Percentiles rank a stretch among this genome's conserved stretches.
phyloP scores from a whole-genome alignment of 2,797 vertebrate species.

The Anomalospiza imberbis region DNA sequence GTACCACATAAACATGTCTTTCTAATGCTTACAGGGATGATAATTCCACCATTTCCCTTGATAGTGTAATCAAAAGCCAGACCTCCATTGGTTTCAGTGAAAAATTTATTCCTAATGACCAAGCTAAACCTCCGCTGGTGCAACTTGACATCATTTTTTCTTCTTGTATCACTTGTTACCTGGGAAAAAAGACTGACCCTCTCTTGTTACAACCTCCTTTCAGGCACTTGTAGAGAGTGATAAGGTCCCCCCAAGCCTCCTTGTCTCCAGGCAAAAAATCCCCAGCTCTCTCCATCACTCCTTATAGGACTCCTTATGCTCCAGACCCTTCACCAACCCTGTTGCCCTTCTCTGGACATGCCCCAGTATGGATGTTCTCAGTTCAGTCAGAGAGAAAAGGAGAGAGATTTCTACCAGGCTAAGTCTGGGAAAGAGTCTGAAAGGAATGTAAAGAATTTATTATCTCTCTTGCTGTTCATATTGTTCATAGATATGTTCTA shows the following conservation, averaged over 20 bases:
- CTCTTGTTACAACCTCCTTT: not conserved
- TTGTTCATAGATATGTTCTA: no score
- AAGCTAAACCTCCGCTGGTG: not conserved
- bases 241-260: accelerated
- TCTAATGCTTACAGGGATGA: not conserved
- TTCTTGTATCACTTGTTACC: not conserved
- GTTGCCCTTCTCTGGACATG: not conserved
- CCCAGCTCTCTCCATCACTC: accelerated
- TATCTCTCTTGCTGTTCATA: no score
- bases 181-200: accelerated
- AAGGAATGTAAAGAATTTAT: no score
- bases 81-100: not conserved
- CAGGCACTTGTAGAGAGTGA: accelerated
- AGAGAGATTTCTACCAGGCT: no score
- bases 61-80: not conserved
- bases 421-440: no score
- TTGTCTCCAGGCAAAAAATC: not conserved
- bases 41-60: not conserved
- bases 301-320: not conserved
- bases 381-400: no score
- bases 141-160: not conserved
- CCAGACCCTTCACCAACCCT: not conserved
- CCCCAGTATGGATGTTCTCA: no score
- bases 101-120: not conserved
- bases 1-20: not conserved